Evolutionary conservation across 2,797 vertebrate genomes (phyloP).

Genomic region (Coregonus sp.): DNA sequence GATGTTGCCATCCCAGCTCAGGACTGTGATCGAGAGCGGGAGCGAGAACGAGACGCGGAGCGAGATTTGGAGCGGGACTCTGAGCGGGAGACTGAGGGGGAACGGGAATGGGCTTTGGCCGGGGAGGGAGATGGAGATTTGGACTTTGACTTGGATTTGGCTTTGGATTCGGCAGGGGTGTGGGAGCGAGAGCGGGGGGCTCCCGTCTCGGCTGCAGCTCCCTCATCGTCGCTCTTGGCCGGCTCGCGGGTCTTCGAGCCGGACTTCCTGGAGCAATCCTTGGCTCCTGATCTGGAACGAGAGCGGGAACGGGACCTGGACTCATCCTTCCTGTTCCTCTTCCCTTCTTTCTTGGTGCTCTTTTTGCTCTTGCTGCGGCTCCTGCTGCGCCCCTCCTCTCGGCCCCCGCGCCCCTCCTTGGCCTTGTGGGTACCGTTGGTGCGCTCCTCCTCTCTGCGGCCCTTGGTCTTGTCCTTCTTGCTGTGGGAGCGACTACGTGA

Average conservation of each 20-base stretch:
- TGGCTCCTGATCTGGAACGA: slow-evolving; percentile 77
- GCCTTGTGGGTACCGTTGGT: slow-evolving; percentile 71
- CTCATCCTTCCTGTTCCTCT: slow-evolving; percentile 73
- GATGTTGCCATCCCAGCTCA: slow-evolving; percentile 44
- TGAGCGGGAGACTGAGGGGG: slow-evolving; percentile 78
- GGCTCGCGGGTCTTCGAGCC: slow-evolving; percentile 76
- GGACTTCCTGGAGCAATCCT: slow-evolving; percentile 77
- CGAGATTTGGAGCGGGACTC: slow-evolving; percentile 81
- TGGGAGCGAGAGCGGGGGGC: slow-evolving; percentile 75
- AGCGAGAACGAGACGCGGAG: slow-evolving; percentile 78
- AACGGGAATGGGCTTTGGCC: slow-evolving; percentile 78
- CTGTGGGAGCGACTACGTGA: slow-evolving; percentile 86
- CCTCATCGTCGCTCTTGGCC: slow-evolving; percentile 74
- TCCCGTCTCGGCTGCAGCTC: slow-evolving; percentile 48
- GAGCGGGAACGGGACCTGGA: slow-evolving; percentile 80
- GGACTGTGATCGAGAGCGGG: slow-evolving; percentile 73
- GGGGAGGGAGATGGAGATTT: slow-evolving; percentile 78
- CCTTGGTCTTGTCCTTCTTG: slow-evolving; percentile 83
- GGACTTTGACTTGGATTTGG: slow-evolving; percentile 83
- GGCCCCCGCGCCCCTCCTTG: slow-evolving; percentile 69
- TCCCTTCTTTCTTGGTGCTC: slow-evolving; percentile 81
- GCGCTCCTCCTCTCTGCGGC: slow-evolving; percentile 79
- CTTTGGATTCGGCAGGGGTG: slow-evolving; percentile 78
- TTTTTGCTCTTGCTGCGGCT: slow-evolving; percentile 78
- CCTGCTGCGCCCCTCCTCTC: slow-evolving; percentile 61